Evolutionary conservation across 2,888 invertebrate genomes (phyloP).

Genomic region (Trissolcus brochymenae): DNA sequence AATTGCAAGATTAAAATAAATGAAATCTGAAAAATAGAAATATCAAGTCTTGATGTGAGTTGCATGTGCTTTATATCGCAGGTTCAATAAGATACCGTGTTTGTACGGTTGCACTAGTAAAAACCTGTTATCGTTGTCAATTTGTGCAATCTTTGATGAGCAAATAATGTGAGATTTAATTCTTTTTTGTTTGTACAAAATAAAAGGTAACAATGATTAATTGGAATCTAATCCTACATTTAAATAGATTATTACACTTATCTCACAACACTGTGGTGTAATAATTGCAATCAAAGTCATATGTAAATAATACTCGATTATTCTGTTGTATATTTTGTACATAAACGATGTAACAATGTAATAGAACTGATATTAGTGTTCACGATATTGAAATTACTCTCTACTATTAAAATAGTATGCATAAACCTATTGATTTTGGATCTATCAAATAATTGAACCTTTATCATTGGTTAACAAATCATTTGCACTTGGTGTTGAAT

Average conservation of each 20-base stretch:
- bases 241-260: slow-evolving; percentile 1
- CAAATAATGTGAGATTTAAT: neutral
- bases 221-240: slow-evolving; percentile 25
- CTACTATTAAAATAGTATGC: too few relatives aligned
- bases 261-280: neutral
- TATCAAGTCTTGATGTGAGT: neutral
- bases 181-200: too few relatives aligned
- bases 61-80: neutral
- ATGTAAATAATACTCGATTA: slow-evolving; percentile 18
- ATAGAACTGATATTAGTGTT: too few relatives aligned
- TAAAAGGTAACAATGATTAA: slow-evolving; percentile 9
- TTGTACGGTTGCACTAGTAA: neutral
- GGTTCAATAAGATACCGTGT: neutral
- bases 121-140: neutral
- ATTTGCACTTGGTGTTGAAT: too few relatives aligned
- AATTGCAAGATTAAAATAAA: neutral
- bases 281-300: slow-evolving; percentile 7
- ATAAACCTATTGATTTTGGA: too few relatives aligned
- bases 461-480: too few relatives aligned
- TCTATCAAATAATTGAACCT: too few relatives aligned
- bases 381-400: neutral
- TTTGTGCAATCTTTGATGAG: neutral
- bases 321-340: slow-evolving; percentile 11
- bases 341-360: neutral
- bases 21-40: slow-evolving; percentile 17